phyloP scores from a whole-genome alignment of 2,797 vertebrate genomes.

The Craterocephalus amniculus region DNA sequence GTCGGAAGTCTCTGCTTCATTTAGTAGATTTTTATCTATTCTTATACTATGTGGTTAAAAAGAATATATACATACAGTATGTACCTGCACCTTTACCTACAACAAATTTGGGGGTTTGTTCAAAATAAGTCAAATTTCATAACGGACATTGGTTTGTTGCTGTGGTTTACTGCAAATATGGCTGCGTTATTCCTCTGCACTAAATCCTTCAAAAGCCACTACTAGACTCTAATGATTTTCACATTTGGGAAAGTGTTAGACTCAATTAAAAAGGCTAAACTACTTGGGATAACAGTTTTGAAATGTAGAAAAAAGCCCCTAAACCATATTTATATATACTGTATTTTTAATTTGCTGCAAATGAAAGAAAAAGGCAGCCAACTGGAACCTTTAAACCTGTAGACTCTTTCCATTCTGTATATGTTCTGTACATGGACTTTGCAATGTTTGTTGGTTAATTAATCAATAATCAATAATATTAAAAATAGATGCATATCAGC shows the following conservation, averaged over 20 bases:
- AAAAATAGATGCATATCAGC: slow-evolving; percentile 6
- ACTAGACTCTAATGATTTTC: slow-evolving; percentile 11
- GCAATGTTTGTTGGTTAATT: not conserved
- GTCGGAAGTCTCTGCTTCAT: not conserved
- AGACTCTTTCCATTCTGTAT: not conserved
- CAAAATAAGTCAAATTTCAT: not conserved
- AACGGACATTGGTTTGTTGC: not conserved
- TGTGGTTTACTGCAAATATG: not conserved
- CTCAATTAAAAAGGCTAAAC: slow-evolving; percentile 6
- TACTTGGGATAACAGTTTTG: not conserved
- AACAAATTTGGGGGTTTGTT: not conserved
- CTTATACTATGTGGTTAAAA: not conserved
- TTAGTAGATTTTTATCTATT: not conserved
- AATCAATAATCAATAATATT: not conserved
- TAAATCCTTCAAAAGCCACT: slow-evolving; percentile 2
- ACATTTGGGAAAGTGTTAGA: slow-evolving; percentile 4
- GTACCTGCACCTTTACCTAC: not conserved
- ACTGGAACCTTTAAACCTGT: not conserved
- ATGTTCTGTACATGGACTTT: not conserved
- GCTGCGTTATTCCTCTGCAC: not conserved
- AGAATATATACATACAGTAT: not conserved
- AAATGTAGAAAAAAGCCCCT: not conserved
- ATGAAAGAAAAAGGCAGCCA: not conserved
- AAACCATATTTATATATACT: slow-evolving; percentile 1
- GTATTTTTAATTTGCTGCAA: not conserved